Conservation (phyloP, 2,797 vertebrate genomes). For the Thalassophryne amazonica region DNA sequence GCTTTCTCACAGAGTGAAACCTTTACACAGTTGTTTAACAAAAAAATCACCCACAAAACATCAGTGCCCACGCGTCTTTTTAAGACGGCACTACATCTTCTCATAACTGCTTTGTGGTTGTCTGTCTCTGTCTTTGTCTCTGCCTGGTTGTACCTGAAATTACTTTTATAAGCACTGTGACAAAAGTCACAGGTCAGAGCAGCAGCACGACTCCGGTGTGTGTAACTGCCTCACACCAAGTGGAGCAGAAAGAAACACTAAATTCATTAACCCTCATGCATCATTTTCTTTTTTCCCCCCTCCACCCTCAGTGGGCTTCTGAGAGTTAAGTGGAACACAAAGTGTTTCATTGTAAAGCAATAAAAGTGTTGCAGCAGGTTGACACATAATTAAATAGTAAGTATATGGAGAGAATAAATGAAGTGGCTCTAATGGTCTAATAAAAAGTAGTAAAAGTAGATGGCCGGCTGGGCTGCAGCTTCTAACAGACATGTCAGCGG, state of each 20-base stretch:
- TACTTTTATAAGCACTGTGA: slow-evolving; percentile 52
- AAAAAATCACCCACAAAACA: slow-evolving; percentile 51
- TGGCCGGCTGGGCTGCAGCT: slow-evolving; percentile 37
- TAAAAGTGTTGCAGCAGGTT: slow-evolving; percentile 45
- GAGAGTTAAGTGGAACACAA: slow-evolving; percentile 3
- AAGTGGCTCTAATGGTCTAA: slow-evolving; percentile 53
- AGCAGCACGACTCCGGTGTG: slow-evolving; percentile 11
- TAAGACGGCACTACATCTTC: slow-evolving; percentile 35
- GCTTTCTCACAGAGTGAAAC: slow-evolving; percentile 39
- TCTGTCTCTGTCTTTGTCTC: not conserved
- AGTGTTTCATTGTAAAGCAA: slow-evolving; percentile 20
- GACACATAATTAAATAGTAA: slow-evolving; percentile 56
- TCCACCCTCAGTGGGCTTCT: not conserved
- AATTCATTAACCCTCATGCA: slow-evolving; percentile 14
- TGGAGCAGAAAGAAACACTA: slow-evolving; percentile 19
- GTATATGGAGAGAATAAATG: slow-evolving; percentile 49
- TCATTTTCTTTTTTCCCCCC: not conserved
- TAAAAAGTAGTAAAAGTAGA: slow-evolving; percentile 56
- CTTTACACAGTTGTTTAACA: too few relatives aligned
- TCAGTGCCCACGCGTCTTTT: slow-evolving; percentile 38
- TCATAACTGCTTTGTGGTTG: slow-evolving; percentile 24
- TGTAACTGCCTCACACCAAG: slow-evolving; percentile 20
- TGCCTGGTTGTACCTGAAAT: slow-evolving; percentile 49
- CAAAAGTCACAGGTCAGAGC: slow-evolving; percentile 45
- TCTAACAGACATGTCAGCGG: slow-evolving; percentile 38